Evolutionary conservation across 2,888 invertebrate species (phyloP).

Genomic region (Clunio marinus): DNA sequence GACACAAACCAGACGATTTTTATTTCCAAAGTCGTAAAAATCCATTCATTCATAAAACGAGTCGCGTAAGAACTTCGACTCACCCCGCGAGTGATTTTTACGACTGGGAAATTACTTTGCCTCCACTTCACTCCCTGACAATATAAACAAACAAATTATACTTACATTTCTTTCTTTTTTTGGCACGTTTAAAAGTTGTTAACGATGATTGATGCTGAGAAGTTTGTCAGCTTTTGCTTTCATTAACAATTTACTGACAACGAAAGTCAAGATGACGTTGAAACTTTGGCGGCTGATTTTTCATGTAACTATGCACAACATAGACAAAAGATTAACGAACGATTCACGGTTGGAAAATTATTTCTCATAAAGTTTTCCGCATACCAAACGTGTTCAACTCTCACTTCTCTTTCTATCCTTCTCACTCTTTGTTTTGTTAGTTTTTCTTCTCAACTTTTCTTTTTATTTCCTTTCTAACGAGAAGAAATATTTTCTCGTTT

Average conservation of each 20-base stretch:
- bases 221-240: background rate
- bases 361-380: constrained; percentile 9
- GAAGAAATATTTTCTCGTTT: constrained; percentile 9
- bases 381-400: background rate
- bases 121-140: background rate
- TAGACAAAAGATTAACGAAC: background rate
- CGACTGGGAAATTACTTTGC: constrained; percentile 13
- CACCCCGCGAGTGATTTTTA: constrained; percentile 26
- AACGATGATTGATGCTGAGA: constrained; percentile 30
- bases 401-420: background rate
- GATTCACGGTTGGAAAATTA: background rate
- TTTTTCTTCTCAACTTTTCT: constrained; percentile 2
- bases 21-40: constrained; percentile 13
- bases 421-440: background rate
- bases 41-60: constrained; percentile 23
- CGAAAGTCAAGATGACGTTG: constrained; percentile 11
- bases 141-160: constrained; percentile 23
- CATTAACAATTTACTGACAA: background rate
- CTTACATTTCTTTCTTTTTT: background rate
- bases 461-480: background rate
- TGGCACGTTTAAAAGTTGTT: constrained; percentile 11
- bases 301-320: constrained; percentile 5
- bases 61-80: constrained; percentile 2
- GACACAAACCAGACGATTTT: constrained; percentile 36
- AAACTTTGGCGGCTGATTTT: background rate